A percentile compares a stretch with the other conserved stretches of the same genome.
phyloP scores from a whole-genome alignment of 64 coral and sea anemone species.

The Montipora sp. region DNA sequence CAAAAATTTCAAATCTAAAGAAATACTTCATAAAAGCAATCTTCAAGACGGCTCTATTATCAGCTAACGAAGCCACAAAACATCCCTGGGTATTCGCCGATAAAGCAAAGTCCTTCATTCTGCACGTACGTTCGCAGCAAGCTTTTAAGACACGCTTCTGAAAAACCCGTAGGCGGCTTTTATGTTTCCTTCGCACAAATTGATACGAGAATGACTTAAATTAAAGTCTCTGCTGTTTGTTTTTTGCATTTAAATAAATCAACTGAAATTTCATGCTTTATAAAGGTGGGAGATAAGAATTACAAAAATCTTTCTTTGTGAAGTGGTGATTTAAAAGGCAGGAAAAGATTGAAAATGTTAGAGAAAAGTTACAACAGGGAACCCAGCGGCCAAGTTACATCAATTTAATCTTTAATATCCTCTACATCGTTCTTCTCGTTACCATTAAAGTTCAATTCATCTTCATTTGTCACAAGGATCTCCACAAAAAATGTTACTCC shows the following conservation, averaged over 20 bases:
- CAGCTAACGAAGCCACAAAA: background rate
- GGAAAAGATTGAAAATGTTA: background rate
- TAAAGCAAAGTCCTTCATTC: slow-evolving; percentile 21
- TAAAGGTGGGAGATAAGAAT: background rate
- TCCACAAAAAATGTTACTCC: background rate
- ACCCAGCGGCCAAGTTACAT: background rate
- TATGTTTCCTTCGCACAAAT: background rate
- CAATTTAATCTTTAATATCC: background rate
- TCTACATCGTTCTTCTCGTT: background rate
- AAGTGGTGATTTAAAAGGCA: background rate
- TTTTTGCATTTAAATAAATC: background rate
- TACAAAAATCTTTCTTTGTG: background rate
- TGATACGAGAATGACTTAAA: background rate
- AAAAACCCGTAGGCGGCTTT: background rate
- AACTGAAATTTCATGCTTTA: background rate
- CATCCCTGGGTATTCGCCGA: background rate
- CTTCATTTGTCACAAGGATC: background rate
- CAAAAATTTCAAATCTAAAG: background rate
- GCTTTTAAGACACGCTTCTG: background rate
- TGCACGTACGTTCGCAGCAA: background rate
- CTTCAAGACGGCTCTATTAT: background rate
- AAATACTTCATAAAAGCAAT: background rate
- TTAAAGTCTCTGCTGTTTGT: background rate
- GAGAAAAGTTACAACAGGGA: background rate
- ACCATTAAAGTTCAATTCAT: background rate